phyloP scores from a whole-genome alignment of 2,113 vertebrate species.

The Proteles cristata region DNA sequence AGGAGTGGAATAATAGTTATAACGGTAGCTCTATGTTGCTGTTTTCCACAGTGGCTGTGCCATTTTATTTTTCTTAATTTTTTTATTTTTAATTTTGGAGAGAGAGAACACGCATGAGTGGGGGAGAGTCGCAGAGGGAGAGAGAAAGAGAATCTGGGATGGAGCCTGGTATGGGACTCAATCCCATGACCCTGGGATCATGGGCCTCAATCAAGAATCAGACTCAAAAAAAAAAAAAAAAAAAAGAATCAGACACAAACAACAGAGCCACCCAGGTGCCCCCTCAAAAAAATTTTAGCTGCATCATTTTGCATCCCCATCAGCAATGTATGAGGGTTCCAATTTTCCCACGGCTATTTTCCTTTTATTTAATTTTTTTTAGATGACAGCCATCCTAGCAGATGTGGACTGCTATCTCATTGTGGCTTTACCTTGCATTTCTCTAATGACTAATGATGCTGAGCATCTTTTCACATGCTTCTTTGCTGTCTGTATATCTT shows the following conservation, averaged over 20 bases:
- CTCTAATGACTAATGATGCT: neutral
- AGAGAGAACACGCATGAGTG: too few relatives aligned
- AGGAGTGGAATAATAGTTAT: neutral
- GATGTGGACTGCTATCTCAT: neutral
- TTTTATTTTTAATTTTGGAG: too few relatives aligned
- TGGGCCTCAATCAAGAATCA: too few relatives aligned
- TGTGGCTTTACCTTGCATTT: neutral
- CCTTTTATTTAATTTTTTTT: neutral
- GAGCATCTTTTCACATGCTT: neutral
- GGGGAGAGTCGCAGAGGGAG: too few relatives aligned
- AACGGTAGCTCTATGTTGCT: neutral
- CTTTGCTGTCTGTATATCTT: neutral
- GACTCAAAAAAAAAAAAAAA: too few relatives aligned
- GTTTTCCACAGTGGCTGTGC: neutral
- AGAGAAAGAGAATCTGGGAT: too few relatives aligned
- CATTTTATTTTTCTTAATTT: neutral
- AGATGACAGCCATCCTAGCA: neutral
- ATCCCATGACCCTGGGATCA: too few relatives aligned
- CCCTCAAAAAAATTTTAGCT: too few relatives aligned
- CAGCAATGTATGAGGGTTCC: neutral
- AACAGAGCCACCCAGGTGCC: too few relatives aligned
- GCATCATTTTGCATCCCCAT: neutral
- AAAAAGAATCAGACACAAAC: too few relatives aligned
- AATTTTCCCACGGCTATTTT: neutral
- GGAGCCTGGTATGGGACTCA: too few relatives aligned